phyloP scores from a whole-genome alignment of 2,888 invertebrate species.

The Athetis lepigone region DNA sequence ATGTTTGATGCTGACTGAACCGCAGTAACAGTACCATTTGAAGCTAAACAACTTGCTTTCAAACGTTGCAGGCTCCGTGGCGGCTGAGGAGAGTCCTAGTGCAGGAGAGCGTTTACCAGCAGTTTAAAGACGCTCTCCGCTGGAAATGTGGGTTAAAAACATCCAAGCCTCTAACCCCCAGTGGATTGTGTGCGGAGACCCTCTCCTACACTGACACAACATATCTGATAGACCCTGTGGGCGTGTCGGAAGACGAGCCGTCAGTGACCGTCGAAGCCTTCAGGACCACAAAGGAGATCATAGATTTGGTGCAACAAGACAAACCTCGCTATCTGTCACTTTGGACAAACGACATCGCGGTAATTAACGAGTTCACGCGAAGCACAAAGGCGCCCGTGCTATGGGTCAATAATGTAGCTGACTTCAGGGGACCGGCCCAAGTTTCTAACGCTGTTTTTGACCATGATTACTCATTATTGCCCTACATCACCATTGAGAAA shows the following conservation, averaged over 20 bases:
- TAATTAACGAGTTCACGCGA: slow-evolving; percentile 74
- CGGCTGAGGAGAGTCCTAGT: slow-evolving; percentile 70
- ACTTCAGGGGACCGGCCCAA: slow-evolving; percentile 68
- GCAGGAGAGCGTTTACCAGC: slow-evolving; percentile 74
- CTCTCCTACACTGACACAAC: slow-evolving; percentile 53
- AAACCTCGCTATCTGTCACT: slow-evolving; percentile 68
- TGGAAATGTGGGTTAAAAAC: slow-evolving; percentile 66
- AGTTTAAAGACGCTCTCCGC: slow-evolving; percentile 67
- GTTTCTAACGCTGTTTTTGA: slow-evolving; percentile 47
- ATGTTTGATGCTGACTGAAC: too few species aligned
- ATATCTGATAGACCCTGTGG: slow-evolving; percentile 65
- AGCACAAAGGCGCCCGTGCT: slow-evolving; percentile 56
- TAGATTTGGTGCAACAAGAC: slow-evolving; percentile 64
- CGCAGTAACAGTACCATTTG: neutral
- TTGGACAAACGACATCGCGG: slow-evolving; percentile 74
- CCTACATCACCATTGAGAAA: neutral
- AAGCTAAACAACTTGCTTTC: slow-evolving; percentile 7
- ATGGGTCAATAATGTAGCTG: slow-evolving; percentile 76
- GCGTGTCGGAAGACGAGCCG: neutral
- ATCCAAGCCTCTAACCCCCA: neutral
- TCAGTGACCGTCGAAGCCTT: slow-evolving; percentile 71
- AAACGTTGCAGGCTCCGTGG: slow-evolving; percentile 73
- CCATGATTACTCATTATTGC: neutral
- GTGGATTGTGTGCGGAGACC: slow-evolving; percentile 19
- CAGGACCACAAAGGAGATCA: slow-evolving; percentile 76